A percentile compares a stretch with the other conserved stretches of the same genome.
These are phyloP conservation scores for Acanthisitta chloris DNA, from an alignment of 2,113 vertebrate genomes.

Conservation along the genomic window DNA sequence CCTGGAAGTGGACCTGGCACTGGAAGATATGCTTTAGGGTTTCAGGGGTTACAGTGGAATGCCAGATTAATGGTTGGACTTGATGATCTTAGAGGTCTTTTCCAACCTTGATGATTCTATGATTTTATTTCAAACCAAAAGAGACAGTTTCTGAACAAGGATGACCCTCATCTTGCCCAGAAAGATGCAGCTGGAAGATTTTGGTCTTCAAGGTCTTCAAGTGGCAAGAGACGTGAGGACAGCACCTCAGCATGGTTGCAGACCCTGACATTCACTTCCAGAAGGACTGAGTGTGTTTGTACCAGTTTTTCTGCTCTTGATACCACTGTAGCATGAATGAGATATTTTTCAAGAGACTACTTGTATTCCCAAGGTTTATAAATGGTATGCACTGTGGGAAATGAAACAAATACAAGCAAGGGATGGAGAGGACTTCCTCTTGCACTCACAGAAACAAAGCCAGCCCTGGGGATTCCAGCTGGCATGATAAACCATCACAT, in stretches of 20 bases:
- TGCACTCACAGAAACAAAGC: not conserved
- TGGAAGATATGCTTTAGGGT: no score
- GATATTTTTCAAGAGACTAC: not conserved
- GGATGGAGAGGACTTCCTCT: not conserved
- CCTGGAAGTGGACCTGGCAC: no score
- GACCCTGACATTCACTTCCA: not conserved
- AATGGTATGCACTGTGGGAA: not conserved
- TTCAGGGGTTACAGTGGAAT: no score
- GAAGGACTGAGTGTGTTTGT: not conserved
- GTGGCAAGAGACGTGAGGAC: not conserved
- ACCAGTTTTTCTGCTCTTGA: not conserved
- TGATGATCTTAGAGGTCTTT: no score
- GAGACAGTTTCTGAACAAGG: not conserved
- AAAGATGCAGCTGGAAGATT: not conserved
- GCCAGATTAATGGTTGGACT: no score
- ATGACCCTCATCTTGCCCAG: not conserved
- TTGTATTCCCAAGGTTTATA: not conserved
- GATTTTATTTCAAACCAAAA: not conserved
- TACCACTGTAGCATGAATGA: not conserved
- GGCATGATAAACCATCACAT: not conserved
- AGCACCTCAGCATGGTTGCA: not conserved
- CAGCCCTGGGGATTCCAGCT: not conserved
- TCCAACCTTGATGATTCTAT: no score
- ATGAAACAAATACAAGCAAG: not conserved
- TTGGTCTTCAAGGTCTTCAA: not conserved